Conservation (phyloP, 2,888 invertebrate genomes). For the Watsonalla binaria region DNA sequence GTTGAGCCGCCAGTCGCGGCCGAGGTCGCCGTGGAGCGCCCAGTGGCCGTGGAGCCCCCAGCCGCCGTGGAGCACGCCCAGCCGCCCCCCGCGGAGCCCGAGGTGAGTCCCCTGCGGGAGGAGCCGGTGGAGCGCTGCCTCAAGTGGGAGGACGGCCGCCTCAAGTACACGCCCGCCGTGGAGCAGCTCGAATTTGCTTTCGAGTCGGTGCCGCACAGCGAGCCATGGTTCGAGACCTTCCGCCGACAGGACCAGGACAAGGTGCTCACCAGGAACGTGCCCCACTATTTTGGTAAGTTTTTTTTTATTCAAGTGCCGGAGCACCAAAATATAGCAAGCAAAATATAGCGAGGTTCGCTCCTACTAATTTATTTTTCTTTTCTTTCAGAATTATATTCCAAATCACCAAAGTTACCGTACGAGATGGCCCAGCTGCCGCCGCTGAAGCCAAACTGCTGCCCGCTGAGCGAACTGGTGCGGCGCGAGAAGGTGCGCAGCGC, state of each 20-base stretch:
- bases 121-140: conserved; percentile 57
- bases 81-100: conserved; percentile 17
- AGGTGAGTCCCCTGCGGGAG: conserved; percentile 45
- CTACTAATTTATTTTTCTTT: conserved; percentile 8
- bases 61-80: conserved; percentile 4
- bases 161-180: conserved; percentile 73
- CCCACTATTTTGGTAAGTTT: conserved; percentile 76
- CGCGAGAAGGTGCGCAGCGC: conserved; percentile 62
- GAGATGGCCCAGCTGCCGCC: conserved; percentile 84
- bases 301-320: no score
- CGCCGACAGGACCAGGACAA: conserved; percentile 86
- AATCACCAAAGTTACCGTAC: conserved; percentile 85
- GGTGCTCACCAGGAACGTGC: conserved; percentile 80
- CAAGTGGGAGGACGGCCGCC: conserved; percentile 68
- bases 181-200: conserved; percentile 85
- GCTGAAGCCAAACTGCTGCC: conserved; percentile 77
- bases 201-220: conserved; percentile 84
- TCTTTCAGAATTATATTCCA: conserved; percentile 75
- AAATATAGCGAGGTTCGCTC: no score
- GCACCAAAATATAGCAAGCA: no score
- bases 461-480: conserved; percentile 66
- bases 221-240: conserved; percentile 89
- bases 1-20: conserved; percentile 20
- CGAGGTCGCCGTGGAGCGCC: conserved; percentile 11
- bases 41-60: conserved; percentile 14